A percentile compares a stretch with the other conserved stretches of the same genome.
Evolutionary conservation across 2,888 invertebrate species (phyloP).

Genomic region (Pollenia griseotomentosa): DNA sequence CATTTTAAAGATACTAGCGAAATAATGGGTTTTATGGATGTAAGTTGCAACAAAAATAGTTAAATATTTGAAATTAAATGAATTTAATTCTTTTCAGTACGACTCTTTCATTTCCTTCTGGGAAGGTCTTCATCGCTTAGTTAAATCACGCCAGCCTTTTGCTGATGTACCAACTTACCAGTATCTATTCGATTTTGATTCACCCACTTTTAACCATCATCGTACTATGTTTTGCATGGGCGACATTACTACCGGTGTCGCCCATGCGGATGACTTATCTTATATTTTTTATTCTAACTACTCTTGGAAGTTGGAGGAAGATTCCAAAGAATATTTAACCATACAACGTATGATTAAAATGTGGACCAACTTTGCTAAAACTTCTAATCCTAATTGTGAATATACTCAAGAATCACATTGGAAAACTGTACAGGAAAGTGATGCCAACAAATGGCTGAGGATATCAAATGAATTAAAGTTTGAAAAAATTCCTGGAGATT

Average conservation of each 20-base stretch:
- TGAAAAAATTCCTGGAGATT: conserved; percentile 61
- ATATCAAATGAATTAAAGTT: conserved; percentile 65
- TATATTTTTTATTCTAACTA: conserved; percentile 82
- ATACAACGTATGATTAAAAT: conserved; percentile 81
- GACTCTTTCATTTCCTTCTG: conserved; percentile 75
- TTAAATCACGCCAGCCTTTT: conserved; percentile 53
- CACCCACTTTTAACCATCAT: conserved; percentile 81
- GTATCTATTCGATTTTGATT: conserved; percentile 76
- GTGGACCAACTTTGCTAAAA: conserved; percentile 82
- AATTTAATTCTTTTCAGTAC: conserved; percentile 42
- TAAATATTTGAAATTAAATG: background rate
- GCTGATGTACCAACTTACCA: conserved; percentile 75
- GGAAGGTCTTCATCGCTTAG: conserved; percentile 75
- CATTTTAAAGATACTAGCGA: conserved; percentile 61
- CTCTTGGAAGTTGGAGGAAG: conserved; percentile 78
- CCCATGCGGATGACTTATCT: conserved; percentile 83
- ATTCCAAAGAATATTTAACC: conserved; percentile 81
- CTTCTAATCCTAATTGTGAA: conserved; percentile 81
- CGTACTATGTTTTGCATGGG: conserved; percentile 81
- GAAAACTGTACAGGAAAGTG: conserved; percentile 75
- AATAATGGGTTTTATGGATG: conserved; percentile 75
- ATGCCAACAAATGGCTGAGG: conserved; percentile 75
- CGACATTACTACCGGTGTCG: conserved; percentile 79
- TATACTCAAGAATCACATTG: conserved; percentile 77
- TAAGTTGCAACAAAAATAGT: conserved; percentile 44